These are phyloP conservation scores for Carapus acus DNA, from an alignment of 2,797 vertebrate genomes.

Conservation along the genomic window DNA sequence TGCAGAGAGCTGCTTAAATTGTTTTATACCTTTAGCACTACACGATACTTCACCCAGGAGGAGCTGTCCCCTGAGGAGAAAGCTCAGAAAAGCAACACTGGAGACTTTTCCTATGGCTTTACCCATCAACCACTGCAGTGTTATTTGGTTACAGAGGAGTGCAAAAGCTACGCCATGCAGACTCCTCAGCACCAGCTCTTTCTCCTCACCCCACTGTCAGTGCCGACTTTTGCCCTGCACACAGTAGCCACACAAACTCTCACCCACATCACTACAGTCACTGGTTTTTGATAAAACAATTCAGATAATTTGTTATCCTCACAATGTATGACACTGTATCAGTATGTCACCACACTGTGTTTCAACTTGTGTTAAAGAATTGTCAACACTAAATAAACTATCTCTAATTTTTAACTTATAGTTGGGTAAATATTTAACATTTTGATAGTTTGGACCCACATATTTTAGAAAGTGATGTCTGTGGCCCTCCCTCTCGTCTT, in stretches of 20 bases:
- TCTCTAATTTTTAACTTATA: too few relatives aligned
- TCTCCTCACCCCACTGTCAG: slow-evolving; percentile 71
- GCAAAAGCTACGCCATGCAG: slow-evolving; percentile 77
- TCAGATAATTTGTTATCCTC: not conserved
- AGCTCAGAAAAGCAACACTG: slow-evolving; percentile 34
- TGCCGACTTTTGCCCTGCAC: slow-evolving; percentile 79
- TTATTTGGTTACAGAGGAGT: slow-evolving; percentile 78
- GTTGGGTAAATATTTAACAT: too few relatives aligned
- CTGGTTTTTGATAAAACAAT: slow-evolving; percentile 61
- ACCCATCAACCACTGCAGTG: slow-evolving; percentile 77
- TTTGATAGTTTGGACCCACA: too few relatives aligned
- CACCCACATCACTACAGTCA: slow-evolving; percentile 58
- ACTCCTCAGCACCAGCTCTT: slow-evolving; percentile 77
- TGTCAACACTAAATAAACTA: slow-evolving; percentile 24
- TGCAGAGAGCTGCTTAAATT: slow-evolving; percentile 77
- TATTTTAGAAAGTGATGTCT: too few relatives aligned
- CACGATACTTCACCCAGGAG: slow-evolving; percentile 75
- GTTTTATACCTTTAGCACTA: slow-evolving; percentile 76
- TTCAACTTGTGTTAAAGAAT: slow-evolving; percentile 1
- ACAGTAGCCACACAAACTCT: slow-evolving; percentile 77
- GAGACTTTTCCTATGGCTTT: slow-evolving; percentile 69
- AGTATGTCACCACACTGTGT: not conserved
- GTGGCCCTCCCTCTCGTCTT: too few relatives aligned
- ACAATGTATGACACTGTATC: not conserved
- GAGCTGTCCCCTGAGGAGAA: slow-evolving; percentile 49